Evolutionary conservation across 2,113 vertebrate species (phyloP).

Genomic region (Sakesphorus luctuosus): DNA sequence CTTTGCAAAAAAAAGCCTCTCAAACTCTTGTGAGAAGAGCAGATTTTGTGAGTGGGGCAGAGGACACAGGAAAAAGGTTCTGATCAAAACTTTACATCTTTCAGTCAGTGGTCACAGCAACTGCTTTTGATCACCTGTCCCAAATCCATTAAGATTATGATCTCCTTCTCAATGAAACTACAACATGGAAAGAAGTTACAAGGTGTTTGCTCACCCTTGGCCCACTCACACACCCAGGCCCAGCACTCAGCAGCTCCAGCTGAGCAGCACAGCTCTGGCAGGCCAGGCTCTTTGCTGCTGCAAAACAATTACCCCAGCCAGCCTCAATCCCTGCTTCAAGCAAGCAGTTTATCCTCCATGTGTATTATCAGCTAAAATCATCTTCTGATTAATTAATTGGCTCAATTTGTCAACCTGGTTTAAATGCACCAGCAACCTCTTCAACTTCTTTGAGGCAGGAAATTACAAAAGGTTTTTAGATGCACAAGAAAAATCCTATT

Average conservation of each 20-base stretch:
- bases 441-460: too few species aligned
- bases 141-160: not conserved
- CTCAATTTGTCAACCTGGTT: not conserved
- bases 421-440: not conserved
- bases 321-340: not conserved
- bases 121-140: fast-evolving
- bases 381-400: not conserved
- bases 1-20: not conserved
- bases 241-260: not conserved
- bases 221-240: not conserved
- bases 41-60: fast-evolving
- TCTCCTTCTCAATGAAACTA: not conserved
- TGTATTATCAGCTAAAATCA: not conserved
- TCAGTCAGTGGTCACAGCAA: not conserved
- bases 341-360: not conserved
- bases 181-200: not conserved
- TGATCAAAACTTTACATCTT: not conserved
- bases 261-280: not conserved
- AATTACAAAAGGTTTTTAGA: not conserved
- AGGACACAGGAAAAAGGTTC: not conserved
- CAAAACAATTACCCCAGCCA: fast-evolving
- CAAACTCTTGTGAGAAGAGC: not conserved
- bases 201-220: not conserved
- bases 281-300: not conserved
- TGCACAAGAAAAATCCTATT: not conserved